Evolutionary conservation across 2,113 vertebrate genomes (phyloP), one percentile per base, ranked within the genome.

Genomic region (Halichoeres trimaculatus): DNA sequence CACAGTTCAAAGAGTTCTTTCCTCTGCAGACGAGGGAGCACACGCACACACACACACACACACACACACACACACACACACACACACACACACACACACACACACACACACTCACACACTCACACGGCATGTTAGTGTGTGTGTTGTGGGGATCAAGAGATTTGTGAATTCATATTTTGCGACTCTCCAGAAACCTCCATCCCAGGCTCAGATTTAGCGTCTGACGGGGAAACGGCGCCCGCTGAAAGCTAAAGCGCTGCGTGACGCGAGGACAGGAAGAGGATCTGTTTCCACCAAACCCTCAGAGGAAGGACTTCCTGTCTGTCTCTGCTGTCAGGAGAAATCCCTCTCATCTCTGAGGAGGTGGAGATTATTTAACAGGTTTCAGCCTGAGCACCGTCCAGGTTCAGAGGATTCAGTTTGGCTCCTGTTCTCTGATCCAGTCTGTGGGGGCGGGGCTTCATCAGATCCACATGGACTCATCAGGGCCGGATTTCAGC

Each of bases 1-100:
- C 83, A 82, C 83, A 86, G 89, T 90, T 92, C 88, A 90, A 72
- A 88, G 85, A 82, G 81, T 85, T 85, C 75, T 75, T 74, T 71
- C 69, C 78, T 83, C 74, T 72, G 80, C 78, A 78, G 88, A 81
- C 82, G 76, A 51, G 69, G 68, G 22, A 43, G 68, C 20, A 38
- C 63, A 72, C 70, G 41, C 73, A 64, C 20, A 19, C 41, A 56
- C 24, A 35, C 40, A 34, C 13, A 12, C 47, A 52, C 17, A 5
- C 41, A 26, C 63, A 54, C 35, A 38, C 11, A 23, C n/a, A 17
- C 40, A 10, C 11, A 12, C 11, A 30, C 30, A 30, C 3, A n/a
- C n/a, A n/a, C n/a, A n/a, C 20, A 38, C 63, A 72, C 70, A 47
- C 73, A 64, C 20, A 19, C 41, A 56, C 24, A 35, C 40, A 34